Base-by-base conservation (phyloP, 2,113 vertebrate genomes). In the Pomatorhinus ruficollis region DNA sequence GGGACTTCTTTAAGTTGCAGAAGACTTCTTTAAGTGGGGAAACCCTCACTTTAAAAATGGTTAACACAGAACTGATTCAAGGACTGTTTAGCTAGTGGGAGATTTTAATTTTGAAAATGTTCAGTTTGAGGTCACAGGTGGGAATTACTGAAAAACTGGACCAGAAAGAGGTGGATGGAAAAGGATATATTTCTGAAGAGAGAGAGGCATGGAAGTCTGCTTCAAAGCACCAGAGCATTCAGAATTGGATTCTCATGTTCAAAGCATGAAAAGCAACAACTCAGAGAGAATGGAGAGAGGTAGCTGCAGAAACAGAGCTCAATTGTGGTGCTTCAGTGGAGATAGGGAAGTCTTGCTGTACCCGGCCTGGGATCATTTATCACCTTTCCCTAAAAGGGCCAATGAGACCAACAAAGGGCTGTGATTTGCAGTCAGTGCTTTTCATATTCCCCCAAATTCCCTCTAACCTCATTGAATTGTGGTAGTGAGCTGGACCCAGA, bases 151-250 rank as follows among this genome's bases (percentile, higher is more conserved):
- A 81, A 33, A 44, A 60, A 33, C 5, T 19, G 39, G 89, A 89
- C 24, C 11, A 54, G 92, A 97, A 97, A 94, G 44, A 77, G 83
- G 83, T 92, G 49, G 57, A 68, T 93, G 61, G 83, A 90, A 96
- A 96, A 94, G 37, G 24, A 47, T 83, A 40, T 90, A 24, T 59
- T 94, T 39, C 54, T 92, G 68, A 91, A 78, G 10, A 90, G 68
- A 94, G 56, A 95, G 35, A 63, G 39, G 30, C 15, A 20, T 28
- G 33, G 14, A 83, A 90, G 22, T 66, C 78, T 90, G 53, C 18
- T 83, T 74, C 60, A 96, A 69, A 91, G 37, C 31, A 71, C n/a
- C 65, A 77, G 44, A 16, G 6, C 9, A 30, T 61, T 56, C 15
- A 72, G 25, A 77, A 35, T 52, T 87, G 42, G 24, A 28, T 2